phyloP scores from a whole-genome alignment of 2,113 vertebrate species.

The Otus sunia region DNA sequence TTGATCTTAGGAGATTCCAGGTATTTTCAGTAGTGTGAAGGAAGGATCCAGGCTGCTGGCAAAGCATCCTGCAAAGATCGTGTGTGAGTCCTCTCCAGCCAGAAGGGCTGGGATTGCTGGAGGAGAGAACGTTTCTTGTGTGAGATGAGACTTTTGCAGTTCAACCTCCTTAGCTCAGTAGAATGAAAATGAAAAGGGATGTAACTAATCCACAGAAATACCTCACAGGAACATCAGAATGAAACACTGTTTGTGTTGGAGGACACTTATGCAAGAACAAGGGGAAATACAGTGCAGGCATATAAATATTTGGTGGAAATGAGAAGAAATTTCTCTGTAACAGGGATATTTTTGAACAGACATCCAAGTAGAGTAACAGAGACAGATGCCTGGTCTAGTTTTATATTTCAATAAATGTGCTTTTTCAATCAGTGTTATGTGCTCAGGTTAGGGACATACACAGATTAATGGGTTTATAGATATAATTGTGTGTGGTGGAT shows the following conservation, averaged over 20 bases:
- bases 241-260: not conserved
- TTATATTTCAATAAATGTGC: not conserved
- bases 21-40: not conserved
- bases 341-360: not conserved
- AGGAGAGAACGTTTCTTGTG: not conserved
- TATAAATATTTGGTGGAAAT: not conserved
- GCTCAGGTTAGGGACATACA: not conserved
- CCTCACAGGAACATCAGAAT: not conserved
- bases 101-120: not conserved
- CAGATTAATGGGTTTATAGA: not conserved
- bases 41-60: not conserved
- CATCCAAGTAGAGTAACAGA: not conserved
- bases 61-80: not conserved
- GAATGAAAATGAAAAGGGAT: not conserved
- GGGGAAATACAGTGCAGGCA: not conserved
- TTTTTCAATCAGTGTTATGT: not conserved
- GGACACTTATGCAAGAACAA: not conserved
- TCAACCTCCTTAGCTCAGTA: not conserved
- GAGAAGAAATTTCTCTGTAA: not conserved
- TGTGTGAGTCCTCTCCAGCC: not conserved
- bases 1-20: not conserved
- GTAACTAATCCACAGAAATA: not conserved
- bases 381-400: not conserved
- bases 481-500: not conserved
- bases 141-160: not conserved